A percentile compares a stretch with the other conserved stretches of the same genome.
Evolutionary conservation across 2,797 vertebrate species (phyloP).

Genomic region (Coregonus ussuriensis): DNA sequence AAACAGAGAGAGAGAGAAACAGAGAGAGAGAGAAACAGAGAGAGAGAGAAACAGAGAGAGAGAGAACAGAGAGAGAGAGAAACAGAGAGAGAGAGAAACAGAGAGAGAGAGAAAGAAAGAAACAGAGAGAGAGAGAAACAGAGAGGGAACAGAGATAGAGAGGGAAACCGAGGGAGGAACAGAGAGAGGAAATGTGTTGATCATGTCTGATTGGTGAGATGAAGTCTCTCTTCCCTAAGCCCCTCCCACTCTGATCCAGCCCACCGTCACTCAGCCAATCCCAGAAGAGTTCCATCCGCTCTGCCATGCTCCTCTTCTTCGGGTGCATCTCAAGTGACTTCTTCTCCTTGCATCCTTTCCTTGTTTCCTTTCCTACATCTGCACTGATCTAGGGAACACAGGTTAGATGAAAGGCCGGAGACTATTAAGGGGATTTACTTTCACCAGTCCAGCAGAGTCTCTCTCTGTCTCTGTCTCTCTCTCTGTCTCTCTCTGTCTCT

Average conservation of each 20-base stretch:
- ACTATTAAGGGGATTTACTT: not conserved
- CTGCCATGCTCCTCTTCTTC: conserved; percentile 68
- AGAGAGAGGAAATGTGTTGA: conserved; percentile 55
- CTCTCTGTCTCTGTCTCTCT: no score
- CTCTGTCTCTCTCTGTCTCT: no score
- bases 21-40: no score
- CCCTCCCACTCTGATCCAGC: conserved; percentile 61
- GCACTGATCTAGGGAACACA: not conserved
- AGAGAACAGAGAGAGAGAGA: no score
- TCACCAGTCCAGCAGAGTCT: no score
- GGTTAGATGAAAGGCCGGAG: not conserved
- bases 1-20: no score
- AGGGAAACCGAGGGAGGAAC: no score
- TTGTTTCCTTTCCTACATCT: conserved; percentile 61
- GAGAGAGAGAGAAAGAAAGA: no score
- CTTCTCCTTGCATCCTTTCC: conserved; percentile 55
- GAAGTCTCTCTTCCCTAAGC: conserved; percentile 59
- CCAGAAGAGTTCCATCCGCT: conserved; percentile 73
- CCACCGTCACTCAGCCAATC: conserved; percentile 72
- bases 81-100: no score
- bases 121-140: no score
- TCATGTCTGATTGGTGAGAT: conserved; percentile 52
- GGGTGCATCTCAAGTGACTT: conserved; percentile 67
- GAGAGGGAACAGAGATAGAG: no score
- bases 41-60: no score